phyloP scores from a whole-genome alignment of 2,797 vertebrate species.

The Rhabdomys pumilio region DNA sequence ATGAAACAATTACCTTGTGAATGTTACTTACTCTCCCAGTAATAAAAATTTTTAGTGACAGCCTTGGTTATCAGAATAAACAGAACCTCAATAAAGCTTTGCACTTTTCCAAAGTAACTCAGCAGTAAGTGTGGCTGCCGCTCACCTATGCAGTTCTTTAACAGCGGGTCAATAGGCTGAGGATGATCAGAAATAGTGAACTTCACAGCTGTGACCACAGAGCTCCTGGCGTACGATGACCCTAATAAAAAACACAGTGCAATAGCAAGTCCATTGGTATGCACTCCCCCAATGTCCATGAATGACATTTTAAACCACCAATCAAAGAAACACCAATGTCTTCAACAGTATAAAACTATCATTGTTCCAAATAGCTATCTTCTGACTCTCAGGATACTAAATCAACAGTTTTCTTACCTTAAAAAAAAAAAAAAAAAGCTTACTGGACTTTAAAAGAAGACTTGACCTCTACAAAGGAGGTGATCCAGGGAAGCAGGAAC shows the following conservation, averaged over 20 bases:
- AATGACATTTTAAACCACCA: conserved; percentile 29
- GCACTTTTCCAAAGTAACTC: background rate
- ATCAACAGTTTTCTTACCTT: conserved; percentile 42
- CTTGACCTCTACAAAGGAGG: conserved; percentile 6
- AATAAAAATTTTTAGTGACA: background rate
- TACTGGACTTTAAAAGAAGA: conserved; percentile 38
- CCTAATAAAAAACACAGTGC: conserved; percentile 89
- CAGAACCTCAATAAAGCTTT: background rate
- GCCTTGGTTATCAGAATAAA: conserved; percentile 34
- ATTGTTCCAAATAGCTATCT: background rate
- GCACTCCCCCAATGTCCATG: background rate
- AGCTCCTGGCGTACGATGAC: conserved; percentile 98
- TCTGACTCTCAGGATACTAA: conserved; percentile 48
- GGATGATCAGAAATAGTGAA: conserved; percentile 99
- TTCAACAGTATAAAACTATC: conserved; percentile 21
- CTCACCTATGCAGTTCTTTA: conserved; percentile 99
- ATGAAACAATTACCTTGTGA: conserved; percentile 37
- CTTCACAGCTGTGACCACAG: conserved; percentile 98
- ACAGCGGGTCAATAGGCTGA: conserved; percentile 97
- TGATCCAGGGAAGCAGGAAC: background rate
- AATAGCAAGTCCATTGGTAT: conserved; percentile 29
- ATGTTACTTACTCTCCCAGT: conserved; percentile 11
- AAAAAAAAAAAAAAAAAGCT: background rate
- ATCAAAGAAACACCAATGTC: background rate
- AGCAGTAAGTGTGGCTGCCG: conserved; percentile 3